These are phyloP conservation scores for Erythrocebus patas DNA, from an alignment of 2,113 vertebrate species.

Conservation along the genomic window DNA sequence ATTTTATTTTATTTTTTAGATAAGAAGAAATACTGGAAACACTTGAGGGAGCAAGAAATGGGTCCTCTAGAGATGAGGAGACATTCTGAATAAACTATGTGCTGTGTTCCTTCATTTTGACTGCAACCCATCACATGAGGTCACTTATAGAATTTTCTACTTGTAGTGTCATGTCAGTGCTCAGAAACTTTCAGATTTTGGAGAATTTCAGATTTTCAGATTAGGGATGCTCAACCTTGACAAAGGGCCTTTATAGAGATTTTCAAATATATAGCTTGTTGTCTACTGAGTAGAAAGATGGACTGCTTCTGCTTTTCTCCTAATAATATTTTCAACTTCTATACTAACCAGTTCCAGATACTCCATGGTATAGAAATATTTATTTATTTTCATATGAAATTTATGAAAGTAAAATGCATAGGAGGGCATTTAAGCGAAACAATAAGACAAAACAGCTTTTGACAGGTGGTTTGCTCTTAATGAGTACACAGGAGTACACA, in stretches of 20 bases:
- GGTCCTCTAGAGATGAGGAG: neutral
- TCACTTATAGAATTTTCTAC: neutral
- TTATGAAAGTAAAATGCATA: neutral
- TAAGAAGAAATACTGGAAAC: neutral
- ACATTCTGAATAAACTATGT: neutral
- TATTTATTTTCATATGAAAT: slow-evolving; percentile 30
- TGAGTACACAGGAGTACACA: neutral
- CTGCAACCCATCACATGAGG: neutral
- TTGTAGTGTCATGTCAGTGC: neutral
- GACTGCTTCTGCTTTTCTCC: neutral
- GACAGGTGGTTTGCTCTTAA: neutral
- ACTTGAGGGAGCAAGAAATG: neutral
- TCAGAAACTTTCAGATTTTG: neutral
- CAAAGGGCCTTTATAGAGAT: neutral
- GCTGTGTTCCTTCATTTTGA: neutral
- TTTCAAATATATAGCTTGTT: neutral
- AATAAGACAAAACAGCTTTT: neutral
- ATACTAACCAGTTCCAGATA: neutral
- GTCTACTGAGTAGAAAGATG: neutral
- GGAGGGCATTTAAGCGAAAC: neutral
- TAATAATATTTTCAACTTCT: neutral
- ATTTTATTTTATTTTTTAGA: neutral
- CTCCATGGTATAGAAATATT: neutral
- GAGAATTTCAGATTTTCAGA: neutral
- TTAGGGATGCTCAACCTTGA: neutral